Evolutionary conservation across 2,113 vertebrate genomes (phyloP).

Genomic region (Ciconia stormi): DNA sequence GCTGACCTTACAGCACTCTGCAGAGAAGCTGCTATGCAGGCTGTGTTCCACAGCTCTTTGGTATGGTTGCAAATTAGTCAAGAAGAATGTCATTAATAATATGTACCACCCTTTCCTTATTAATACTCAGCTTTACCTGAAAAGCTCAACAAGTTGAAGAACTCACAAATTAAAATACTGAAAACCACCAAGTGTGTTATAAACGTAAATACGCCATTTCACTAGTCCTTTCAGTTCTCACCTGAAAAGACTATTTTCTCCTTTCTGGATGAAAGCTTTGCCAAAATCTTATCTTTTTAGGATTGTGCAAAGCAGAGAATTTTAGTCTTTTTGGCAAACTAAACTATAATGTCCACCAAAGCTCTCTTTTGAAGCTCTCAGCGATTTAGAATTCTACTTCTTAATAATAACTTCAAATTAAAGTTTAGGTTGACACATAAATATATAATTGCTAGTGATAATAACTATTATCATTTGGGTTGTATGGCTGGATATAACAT

Average conservation of each 20-base stretch:
- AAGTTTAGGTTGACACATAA: not conserved
- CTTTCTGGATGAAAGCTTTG: not conserved
- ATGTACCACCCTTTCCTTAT: not conserved
- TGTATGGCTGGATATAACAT: not conserved
- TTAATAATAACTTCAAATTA: not conserved
- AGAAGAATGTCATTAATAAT: not conserved
- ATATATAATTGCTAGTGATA: not conserved
- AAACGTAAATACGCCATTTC: not conserved
- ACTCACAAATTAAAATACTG: not conserved
- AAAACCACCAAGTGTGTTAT: not conserved
- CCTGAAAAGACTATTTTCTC: not conserved
- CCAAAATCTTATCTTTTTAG: not conserved
- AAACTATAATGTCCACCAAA: not conserved
- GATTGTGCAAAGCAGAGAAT: not conserved
- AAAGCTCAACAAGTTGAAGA: not conserved
- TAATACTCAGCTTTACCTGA: not conserved
- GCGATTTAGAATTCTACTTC: not conserved
- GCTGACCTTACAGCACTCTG: slow-evolving; percentile 93
- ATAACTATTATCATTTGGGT: not conserved
- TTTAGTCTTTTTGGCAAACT: not conserved
- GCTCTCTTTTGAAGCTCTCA: not conserved
- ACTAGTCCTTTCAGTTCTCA: not conserved
- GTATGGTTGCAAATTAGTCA: slow-evolving; percentile 64
- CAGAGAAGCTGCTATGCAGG: slow-evolving; percentile 88
- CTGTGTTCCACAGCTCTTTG: slow-evolving; percentile 77